phyloP scores from a whole-genome alignment of 2,113 vertebrate species.

The Trachemys scripta region DNA sequence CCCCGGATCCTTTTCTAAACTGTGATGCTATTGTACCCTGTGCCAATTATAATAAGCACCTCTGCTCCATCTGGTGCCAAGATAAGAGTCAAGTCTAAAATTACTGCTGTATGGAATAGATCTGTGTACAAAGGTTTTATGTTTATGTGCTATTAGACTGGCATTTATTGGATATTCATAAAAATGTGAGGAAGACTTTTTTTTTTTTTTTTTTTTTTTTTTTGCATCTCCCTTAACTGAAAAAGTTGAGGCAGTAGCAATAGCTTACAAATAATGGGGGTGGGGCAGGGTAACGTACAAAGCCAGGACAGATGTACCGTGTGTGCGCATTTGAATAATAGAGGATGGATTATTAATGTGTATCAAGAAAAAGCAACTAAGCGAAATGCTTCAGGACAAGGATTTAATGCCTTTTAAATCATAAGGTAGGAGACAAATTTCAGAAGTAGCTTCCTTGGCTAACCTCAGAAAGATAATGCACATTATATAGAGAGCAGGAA shows the following conservation, averaged over 20 bases:
- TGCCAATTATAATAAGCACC: neutral
- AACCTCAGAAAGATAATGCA: constrained; percentile 9
- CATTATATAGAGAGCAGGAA: neutral
- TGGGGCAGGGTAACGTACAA: neutral
- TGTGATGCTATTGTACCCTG: neutral
- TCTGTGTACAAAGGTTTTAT: neutral
- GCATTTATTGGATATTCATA: neutral
- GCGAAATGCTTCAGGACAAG: neutral
- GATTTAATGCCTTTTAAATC: neutral
- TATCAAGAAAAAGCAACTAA: neutral
- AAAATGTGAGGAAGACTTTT: neutral
- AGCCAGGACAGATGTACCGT: neutral
- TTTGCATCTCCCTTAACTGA: neutral
- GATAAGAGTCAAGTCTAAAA: neutral
- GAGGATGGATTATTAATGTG: neutral
- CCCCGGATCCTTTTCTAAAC: neutral
- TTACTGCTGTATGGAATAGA: neutral
- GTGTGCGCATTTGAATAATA: neutral
- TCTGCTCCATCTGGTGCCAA: neutral
- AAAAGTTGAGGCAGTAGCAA: neutral
- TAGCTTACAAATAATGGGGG: neutral
- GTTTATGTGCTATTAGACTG: neutral
- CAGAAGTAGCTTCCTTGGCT: neutral
- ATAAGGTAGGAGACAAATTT: neutral
- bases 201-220: neutral